Base-by-base conservation (phyloP, 2,888 invertebrate species). In the Ctenicera cuprea region DNA sequence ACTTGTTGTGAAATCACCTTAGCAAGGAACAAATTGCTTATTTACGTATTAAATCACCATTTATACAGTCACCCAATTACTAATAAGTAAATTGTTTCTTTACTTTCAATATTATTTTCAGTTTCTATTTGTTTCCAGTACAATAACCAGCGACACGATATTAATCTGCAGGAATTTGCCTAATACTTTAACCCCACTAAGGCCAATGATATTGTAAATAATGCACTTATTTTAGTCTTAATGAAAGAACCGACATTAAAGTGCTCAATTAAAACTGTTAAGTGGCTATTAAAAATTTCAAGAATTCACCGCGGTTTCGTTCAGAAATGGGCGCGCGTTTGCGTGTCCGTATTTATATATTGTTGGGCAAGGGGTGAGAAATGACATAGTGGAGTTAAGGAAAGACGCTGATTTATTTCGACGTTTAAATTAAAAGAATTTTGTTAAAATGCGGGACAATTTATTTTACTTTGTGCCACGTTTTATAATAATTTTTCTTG, bases 371-470 rank as follows among this genome's bases (percentile, higher is more conserved):
- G 38, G 43, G 57, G 54, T 33, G 67, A 54, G 52, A 67, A 54
- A 67, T 67, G 57, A 57, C 57, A 68, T 54, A 14, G 61, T 50
- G 54, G 43, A 41, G 57, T n/a, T 33, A 14, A 33, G 54, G 61
- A 61, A 52, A 41, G 66, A 66, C 66, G 54, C 30, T 61, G 68
- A 68, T 68, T 68, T 68, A 68, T 68, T 59, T 61, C 20, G 68
- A 68, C 68, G 45, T 68, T 68, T 68, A 68, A 68, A 68, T 68
- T 68, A 68, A 68, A 68, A 68, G 57, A 67, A 26, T 67, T 65
- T 65, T 52, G 38, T 38, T 38, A 52, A 65, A 65, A 1, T 65
- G 43, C 62, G n/a, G 26, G 43, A 22, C 62, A 16, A 62, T 62
- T 18, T 62, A 62, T 62, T 62, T 62, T 62, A 62, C 26, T 62